These are phyloP conservation scores for Mustelus asterias DNA, from an alignment of 2,113 vertebrate genomes.

Conservation along the genomic window DNA sequence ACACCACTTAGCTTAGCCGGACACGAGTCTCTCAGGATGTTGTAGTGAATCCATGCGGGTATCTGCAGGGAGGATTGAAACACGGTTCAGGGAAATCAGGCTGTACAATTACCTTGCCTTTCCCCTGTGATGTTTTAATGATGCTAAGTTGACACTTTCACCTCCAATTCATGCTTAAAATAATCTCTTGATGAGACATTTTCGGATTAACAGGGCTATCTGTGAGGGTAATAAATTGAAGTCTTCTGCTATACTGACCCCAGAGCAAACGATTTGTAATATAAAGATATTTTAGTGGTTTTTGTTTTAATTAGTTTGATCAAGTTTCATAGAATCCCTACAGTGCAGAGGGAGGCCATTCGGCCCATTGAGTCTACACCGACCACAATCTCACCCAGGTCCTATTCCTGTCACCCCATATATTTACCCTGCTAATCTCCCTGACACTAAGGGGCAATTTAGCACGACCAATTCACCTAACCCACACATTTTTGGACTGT, in stretches of 20 bases:
- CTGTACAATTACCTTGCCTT: background rate
- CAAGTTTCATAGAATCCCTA: background rate
- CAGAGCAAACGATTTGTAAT: background rate
- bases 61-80: background rate
- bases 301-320: background rate
- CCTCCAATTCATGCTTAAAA: background rate
- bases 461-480: too few relatives aligned
- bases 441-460: too few relatives aligned
- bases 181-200: background rate
- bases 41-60: background rate
- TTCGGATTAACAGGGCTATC: background rate
- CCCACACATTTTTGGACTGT: too few relatives aligned
- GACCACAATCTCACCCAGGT: too few relatives aligned
- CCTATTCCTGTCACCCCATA: too few relatives aligned
- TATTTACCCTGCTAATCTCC: too few relatives aligned
- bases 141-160: background rate
- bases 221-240: background rate
- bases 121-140: background rate
- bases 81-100: background rate
- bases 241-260: background rate
- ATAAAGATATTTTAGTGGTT: background rate
- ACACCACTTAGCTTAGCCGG: background rate
- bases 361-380: background rate
- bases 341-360: too few relatives aligned
- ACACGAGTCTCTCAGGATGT: background rate